Percentiles rank a stretch among this genome's conserved stretches.
Evolutionary conservation across 2,113 vertebrate species (phyloP).

Genomic region (Daubentonia madagascariensis): DNA sequence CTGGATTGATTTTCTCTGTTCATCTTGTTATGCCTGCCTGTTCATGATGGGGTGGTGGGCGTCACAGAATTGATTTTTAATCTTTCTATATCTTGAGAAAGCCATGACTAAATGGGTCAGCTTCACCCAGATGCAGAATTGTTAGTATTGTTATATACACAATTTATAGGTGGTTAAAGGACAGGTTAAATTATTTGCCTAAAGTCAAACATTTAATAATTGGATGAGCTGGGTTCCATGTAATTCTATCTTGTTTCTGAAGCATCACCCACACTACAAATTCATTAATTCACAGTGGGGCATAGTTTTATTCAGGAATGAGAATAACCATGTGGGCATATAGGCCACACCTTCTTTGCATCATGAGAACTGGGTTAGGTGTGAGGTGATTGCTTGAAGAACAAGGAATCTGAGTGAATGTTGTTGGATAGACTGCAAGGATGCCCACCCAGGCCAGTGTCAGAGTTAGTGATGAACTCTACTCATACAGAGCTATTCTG

Average conservation of each 20-base stretch:
- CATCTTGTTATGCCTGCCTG: neutral
- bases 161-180: neutral
- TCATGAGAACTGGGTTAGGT: neutral
- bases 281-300: neutral
- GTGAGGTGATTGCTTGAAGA: neutral
- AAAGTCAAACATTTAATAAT: neutral
- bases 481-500: neutral
- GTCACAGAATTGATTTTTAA: neutral
- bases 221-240: neutral
- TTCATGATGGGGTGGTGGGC: neutral
- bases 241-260: neutral
- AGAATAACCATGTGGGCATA: neutral
- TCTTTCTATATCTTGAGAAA: neutral
- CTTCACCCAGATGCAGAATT: neutral
- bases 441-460: neutral
- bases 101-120: neutral
- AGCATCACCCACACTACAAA: neutral
- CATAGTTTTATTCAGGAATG: neutral
- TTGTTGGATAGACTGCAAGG: neutral
- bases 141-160: neutral
- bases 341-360: neutral
- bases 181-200: neutral
- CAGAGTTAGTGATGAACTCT: too few species aligned
- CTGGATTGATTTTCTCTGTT: too few species aligned
- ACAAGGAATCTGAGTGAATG: neutral